phyloP scores from a whole-genome alignment of 2,888 invertebrate genomes.

The Macrosoma leucophasiata region DNA sequence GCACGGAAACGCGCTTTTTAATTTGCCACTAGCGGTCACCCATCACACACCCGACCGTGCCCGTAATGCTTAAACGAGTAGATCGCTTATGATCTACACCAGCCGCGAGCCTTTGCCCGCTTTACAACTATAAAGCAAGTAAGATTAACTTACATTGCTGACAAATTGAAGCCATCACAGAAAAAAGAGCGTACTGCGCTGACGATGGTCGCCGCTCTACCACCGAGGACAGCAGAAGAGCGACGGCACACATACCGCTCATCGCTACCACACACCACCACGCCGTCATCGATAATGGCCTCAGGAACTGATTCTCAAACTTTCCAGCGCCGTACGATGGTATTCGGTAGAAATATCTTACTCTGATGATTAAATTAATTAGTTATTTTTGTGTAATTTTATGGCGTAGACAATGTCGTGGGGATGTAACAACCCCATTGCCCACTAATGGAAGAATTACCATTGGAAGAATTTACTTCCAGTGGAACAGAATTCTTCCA shows the following conservation, averaged over 20 bases:
- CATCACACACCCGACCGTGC: too few relatives aligned
- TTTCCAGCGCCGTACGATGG: constrained; percentile 51
- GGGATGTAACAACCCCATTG: too few relatives aligned
- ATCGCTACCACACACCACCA: constrained; percentile 53
- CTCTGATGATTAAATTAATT: constrained; percentile 35
- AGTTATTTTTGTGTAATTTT: background rate
- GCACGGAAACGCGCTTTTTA: too few relatives aligned
- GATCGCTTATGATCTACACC: too few relatives aligned
- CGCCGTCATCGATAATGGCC: constrained; percentile 50
- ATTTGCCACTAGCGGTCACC: too few relatives aligned
- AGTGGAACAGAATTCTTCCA: constrained; percentile 2
- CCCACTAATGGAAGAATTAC: background rate
- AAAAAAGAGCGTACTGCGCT: constrained; percentile 49
- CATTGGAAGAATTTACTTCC: background rate
- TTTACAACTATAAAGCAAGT: too few relatives aligned
- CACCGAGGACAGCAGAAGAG: constrained; percentile 44
- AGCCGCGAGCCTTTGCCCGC: too few relatives aligned
- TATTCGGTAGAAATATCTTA: constrained; percentile 52
- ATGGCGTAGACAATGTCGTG: background rate
- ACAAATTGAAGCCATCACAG: constrained; percentile 53
- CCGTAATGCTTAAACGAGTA: too few relatives aligned
- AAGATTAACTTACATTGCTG: constrained; percentile 56
- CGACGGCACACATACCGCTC: constrained; percentile 38
- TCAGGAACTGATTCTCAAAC: constrained; percentile 61
- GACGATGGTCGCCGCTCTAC: constrained; percentile 44